phyloP scores from a whole-genome alignment of 2,888 invertebrate species.

The Xanthia icteritia region DNA sequence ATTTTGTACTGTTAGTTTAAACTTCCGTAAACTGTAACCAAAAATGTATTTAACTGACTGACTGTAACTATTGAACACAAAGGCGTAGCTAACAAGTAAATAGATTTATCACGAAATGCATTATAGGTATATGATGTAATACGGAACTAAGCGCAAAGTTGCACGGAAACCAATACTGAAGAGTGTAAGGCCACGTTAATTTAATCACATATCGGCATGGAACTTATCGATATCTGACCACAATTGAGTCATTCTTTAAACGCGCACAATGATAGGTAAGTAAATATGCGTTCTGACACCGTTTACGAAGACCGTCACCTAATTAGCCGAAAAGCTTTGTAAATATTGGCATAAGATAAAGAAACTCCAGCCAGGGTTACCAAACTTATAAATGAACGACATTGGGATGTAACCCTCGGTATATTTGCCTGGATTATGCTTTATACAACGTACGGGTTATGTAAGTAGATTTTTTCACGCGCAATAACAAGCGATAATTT shows the following conservation, averaged over 20 bases:
- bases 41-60: constrained; percentile 37
- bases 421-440: constrained; percentile 65
- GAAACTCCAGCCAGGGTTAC: constrained; percentile 57
- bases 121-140: constrained; percentile 86
- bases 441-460: constrained; percentile 71
- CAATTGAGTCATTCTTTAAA: constrained; percentile 61
- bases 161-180: constrained; percentile 83
- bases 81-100: constrained; percentile 76
- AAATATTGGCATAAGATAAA: constrained; percentile 65
- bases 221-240: constrained; percentile 51
- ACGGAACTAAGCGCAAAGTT: constrained; percentile 86
- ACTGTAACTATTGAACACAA: constrained; percentile 71
- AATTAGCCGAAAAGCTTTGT: constrained; percentile 61
- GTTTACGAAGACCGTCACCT: constrained; percentile 62
- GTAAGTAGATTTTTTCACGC: constrained; percentile 83
- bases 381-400: constrained; percentile 61
- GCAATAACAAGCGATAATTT: constrained; percentile 87
- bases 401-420: constrained; percentile 65
- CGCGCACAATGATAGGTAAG: constrained; percentile 41
- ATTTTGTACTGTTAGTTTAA: constrained; percentile 39
- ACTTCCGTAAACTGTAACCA: constrained; percentile 58
- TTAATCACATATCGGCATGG: constrained; percentile 58
- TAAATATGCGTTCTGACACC: constrained; percentile 32
- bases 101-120: constrained; percentile 79
- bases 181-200: constrained; percentile 80